Percentiles rank a stretch among this genome's conserved stretches.
These are phyloP conservation scores for Aulostomus chinensis DNA, from an alignment of 2,797 vertebrate species.

Conservation along the genomic window DNA sequence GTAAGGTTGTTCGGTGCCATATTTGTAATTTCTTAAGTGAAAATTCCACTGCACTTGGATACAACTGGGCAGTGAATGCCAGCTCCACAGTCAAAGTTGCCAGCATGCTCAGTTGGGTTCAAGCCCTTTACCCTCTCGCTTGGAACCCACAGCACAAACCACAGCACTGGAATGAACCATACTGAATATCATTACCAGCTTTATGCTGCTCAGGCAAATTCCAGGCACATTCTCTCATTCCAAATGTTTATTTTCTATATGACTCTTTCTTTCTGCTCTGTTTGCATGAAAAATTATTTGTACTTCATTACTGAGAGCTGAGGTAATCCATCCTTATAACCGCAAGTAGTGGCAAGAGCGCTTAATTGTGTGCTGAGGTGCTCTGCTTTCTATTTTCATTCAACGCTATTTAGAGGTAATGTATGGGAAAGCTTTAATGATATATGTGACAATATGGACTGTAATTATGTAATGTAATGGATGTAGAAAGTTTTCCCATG, in stretches of 20 bases:
- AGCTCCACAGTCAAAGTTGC: neutral
- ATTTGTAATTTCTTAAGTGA: neutral
- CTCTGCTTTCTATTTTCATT: too few relatives aligned
- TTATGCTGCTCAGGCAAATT: constrained; percentile 43
- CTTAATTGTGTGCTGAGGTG: too few relatives aligned
- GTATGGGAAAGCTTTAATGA: neutral
- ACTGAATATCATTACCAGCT: constrained; percentile 23
- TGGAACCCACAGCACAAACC: constrained; percentile 12
- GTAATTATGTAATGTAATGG: neutral
- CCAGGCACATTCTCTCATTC: constrained; percentile 24
- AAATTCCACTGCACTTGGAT: neutral
- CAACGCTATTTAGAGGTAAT: neutral
- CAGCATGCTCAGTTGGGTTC: neutral
- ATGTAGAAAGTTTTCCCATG: too few relatives aligned
- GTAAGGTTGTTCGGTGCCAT: neutral
- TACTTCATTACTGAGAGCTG: constrained; percentile 20
- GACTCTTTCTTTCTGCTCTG: constrained; percentile 11
- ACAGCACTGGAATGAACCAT: constrained; percentile 10
- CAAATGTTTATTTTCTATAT: constrained; percentile 17
- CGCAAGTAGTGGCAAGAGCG: too few relatives aligned
- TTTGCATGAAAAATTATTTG: constrained; percentile 19
- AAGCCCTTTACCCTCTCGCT: constrained; percentile 3
- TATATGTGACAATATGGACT: neutral
- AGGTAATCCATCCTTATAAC: constrained; percentile 21
- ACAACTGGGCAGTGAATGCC: neutral